Percentiles rank a stretch among this genome's conserved stretches.
Conservation (phyloP, 2,113 vertebrate species). For the Tympanuchus pallidicinctus region DNA sequence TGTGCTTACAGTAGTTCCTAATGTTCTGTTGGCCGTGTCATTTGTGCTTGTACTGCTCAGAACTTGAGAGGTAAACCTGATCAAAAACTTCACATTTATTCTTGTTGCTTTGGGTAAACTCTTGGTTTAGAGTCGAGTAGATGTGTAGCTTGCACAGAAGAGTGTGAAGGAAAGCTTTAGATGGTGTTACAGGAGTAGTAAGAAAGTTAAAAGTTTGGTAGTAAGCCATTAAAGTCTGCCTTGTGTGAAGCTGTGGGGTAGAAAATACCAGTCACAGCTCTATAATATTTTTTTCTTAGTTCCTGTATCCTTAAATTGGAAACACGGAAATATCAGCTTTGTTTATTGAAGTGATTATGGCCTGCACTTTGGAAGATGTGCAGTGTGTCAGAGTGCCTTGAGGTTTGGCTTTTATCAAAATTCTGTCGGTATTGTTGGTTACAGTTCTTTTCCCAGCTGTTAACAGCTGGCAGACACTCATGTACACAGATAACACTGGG, state of each 20-base stretch:
- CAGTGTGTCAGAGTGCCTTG: not conserved
- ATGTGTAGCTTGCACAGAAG: accelerated
- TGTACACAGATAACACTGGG: not conserved
- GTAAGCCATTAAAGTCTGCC: not conserved
- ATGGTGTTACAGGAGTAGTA: not conserved
- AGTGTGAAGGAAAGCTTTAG: not conserved
- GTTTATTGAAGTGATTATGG: not conserved
- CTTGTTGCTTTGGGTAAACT: not conserved
- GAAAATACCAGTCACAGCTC: not conserved
- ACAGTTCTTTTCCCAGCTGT: not conserved
- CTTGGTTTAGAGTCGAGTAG: not conserved
- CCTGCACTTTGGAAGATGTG: not conserved
- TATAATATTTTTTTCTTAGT: not conserved
- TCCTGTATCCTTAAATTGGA: not conserved
- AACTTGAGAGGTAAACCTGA: not conserved
- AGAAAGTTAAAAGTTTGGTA: not conserved
- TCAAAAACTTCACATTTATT: not conserved
- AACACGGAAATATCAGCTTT: not conserved
- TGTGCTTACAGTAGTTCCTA: not conserved
- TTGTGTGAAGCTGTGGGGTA: not conserved
- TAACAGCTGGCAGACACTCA: not conserved
- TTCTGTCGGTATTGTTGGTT: accelerated
- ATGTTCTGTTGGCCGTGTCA: not conserved
- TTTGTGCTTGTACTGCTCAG: not conserved
- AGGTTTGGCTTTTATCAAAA: not conserved